These are phyloP conservation scores for Silurus glanis DNA, from an alignment of 2,113 vertebrate species.

Conservation along the genomic window DNA sequence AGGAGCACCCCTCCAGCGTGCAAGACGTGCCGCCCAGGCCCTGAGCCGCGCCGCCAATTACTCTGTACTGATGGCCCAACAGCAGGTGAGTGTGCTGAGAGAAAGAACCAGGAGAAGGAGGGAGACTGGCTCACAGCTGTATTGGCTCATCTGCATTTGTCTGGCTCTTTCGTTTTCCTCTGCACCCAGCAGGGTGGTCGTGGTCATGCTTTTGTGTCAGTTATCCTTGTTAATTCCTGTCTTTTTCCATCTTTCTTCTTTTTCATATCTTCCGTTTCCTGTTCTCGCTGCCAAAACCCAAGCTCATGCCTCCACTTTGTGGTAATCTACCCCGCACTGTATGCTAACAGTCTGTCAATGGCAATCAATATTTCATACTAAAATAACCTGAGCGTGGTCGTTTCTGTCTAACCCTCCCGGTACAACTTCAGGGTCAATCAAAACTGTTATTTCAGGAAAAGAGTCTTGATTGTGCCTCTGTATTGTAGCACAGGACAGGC, in stretches of 20 bases:
- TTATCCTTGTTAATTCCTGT: slow-evolving; percentile 25
- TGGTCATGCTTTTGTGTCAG: slow-evolving; percentile 31
- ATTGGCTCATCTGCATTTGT: slow-evolving; percentile 34
- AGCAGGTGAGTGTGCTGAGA: slow-evolving; percentile 59
- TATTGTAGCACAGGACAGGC: slow-evolving; percentile 33
- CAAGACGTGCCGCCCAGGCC: slow-evolving; percentile 61
- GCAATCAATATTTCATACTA: slow-evolving; percentile 57
- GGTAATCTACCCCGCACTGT: slow-evolving; percentile 46
- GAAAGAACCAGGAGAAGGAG: slow-evolving; percentile 32
- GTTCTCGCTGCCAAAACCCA: slow-evolving; percentile 16
- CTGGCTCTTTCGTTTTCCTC: slow-evolving; percentile 17
- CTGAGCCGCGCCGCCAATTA: slow-evolving; percentile 61
- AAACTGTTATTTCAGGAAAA: slow-evolving; percentile 56
- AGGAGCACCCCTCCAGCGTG: slow-evolving; percentile 55
- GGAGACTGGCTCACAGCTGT: slow-evolving; percentile 48
- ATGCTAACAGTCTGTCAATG: slow-evolving; percentile 55
- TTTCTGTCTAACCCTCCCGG: slow-evolving; percentile 36
- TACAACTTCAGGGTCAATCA: slow-evolving; percentile 38
- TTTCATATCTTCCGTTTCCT: slow-evolving; percentile 18
- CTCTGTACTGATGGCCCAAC: slow-evolving; percentile 59
- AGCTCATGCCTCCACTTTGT: slow-evolving; percentile 34
- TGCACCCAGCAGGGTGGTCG: slow-evolving; percentile 34
- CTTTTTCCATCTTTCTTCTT: background rate
- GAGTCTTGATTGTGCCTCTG: slow-evolving; percentile 37
- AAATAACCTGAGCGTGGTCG: slow-evolving; percentile 47